Evolutionary conservation across 2,797 vertebrate species (phyloP).

Genomic region (Parauchenoglanis punctatus): DNA sequence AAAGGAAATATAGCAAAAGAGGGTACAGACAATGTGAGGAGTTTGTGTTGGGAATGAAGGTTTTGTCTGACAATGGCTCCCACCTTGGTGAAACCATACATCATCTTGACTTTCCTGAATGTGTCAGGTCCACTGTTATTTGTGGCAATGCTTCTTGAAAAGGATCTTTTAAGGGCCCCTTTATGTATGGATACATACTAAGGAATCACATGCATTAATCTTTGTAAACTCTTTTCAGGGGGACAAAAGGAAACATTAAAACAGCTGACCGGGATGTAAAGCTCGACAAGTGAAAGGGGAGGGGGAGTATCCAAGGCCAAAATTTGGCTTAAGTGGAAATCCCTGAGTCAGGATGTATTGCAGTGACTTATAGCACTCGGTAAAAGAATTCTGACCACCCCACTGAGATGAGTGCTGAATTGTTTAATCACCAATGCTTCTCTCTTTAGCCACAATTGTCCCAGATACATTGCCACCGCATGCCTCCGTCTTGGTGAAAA

Average conservation of each 20-base stretch:
- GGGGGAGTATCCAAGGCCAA: constrained; percentile 32
- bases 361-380: constrained; percentile 33
- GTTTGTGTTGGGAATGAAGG: constrained; percentile 70
- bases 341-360: constrained; percentile 45
- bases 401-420: constrained; percentile 33
- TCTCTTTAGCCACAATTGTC: constrained; percentile 53
- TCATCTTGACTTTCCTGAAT: constrained; percentile 81
- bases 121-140: constrained; percentile 68
- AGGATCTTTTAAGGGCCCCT: constrained; percentile 62
- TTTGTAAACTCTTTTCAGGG: constrained; percentile 54
- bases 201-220: constrained; percentile 59
- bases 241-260: constrained; percentile 52
- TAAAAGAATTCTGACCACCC: constrained; percentile 46
- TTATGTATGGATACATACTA: constrained; percentile 54
- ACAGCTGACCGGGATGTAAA: constrained; percentile 48
- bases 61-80: constrained; percentile 74
- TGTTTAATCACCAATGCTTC: constrained; percentile 45
- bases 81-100: constrained; percentile 75
- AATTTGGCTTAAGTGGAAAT: constrained; percentile 39
- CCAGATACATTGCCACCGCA: constrained; percentile 60
- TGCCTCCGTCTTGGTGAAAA: constrained; percentile 62
- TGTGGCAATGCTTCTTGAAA: constrained; percentile 61
- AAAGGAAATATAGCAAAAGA: constrained; percentile 87
- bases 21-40: constrained; percentile 72
- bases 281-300: constrained; percentile 18